Evolutionary conservation across 2,113 vertebrate genomes (phyloP), one percentile per base, ranked within the genome.

Genomic region (Corynorhinus townsendii): DNA sequence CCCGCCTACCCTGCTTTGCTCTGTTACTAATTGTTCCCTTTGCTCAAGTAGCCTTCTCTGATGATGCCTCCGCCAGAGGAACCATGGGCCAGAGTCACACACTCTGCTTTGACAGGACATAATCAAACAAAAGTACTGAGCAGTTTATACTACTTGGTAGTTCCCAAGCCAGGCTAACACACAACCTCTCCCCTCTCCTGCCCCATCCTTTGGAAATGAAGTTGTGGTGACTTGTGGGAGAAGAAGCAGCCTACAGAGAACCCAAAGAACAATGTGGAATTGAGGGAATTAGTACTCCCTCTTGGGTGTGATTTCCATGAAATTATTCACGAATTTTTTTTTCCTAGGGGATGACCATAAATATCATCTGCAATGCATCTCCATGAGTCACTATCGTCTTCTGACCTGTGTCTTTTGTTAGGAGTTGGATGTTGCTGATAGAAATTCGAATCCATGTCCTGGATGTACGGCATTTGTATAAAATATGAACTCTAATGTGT

Each of bases 401-500:
- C 76, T 91, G 89, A 91, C 47, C 89, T 84, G 22, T 38, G 28
- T 90, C 96, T 95, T 91, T 49, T 81, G 40, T 71, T 52, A 62
- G 79, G 89, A 95, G 59, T 28, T 64, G 28, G 76, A 54, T 73
- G 82, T 35, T 95, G 77, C 93, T 45, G 71, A 24, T 82, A 83
- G 88, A 94, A 71, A 86, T 30, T 30, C 0, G 40, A 92, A 83
- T 79, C 93, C 86, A 24, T 5, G 0, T 77, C 90, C 95, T 90
- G 69, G 93, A 79, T 79, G 40, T 83, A 79, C 62, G 0, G 43
- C 88, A 4, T 96, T 95, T 94, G 86, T 94, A 62, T 97, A 96
- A 96, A 97, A 94, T 95, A 85, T 40, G 93, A 95, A 96, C 94
- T 95, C 69, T 95, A 96, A 97, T 87, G 92, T 95, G 91, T 85